Conservation (phyloP, 1,140 invertebrate genomes). For the Parasteatoda tepidariorum region DNA sequence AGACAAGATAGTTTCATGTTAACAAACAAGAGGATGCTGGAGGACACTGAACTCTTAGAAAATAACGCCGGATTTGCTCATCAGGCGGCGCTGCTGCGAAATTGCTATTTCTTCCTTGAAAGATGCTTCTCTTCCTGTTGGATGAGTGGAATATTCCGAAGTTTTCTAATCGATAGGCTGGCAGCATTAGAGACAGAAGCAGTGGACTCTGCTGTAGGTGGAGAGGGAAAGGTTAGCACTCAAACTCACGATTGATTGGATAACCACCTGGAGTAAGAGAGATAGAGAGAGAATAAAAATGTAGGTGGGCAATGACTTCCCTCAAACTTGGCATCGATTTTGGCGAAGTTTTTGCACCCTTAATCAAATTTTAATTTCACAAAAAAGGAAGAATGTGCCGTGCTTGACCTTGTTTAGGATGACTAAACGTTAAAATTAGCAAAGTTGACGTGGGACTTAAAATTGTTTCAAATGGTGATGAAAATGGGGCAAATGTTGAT, state of each 20-base stretch:
- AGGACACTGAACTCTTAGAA: constrained; percentile 46
- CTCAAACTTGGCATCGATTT: constrained; percentile 33
- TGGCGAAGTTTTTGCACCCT: constrained; percentile 32
- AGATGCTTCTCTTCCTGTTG: background rate
- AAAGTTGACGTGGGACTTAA: too few relatives aligned
- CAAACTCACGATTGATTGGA: constrained; percentile 41
- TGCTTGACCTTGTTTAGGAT: too few relatives aligned
- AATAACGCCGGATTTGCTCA: constrained; percentile 23
- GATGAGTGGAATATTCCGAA: background rate
- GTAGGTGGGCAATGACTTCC: background rate
- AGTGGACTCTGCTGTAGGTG: constrained; percentile 18
- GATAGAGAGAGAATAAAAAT: background rate
- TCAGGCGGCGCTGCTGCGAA: constrained; percentile 16
- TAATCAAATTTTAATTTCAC: constrained; percentile 24
- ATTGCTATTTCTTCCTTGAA: background rate
- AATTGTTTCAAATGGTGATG: too few relatives aligned
- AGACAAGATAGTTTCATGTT: background rate
- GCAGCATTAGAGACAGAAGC: background rate
- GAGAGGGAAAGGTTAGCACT: background rate
- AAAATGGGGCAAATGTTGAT: too few relatives aligned
- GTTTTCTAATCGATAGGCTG: constrained; percentile 8
- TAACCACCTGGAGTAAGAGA: constrained; percentile 44
- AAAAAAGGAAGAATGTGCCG: too few relatives aligned
- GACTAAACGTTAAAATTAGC: too few relatives aligned
- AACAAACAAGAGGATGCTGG: background rate